Evolutionary conservation across 2,888 invertebrate species (phyloP).

Genomic region (Noctua fimbriata): DNA sequence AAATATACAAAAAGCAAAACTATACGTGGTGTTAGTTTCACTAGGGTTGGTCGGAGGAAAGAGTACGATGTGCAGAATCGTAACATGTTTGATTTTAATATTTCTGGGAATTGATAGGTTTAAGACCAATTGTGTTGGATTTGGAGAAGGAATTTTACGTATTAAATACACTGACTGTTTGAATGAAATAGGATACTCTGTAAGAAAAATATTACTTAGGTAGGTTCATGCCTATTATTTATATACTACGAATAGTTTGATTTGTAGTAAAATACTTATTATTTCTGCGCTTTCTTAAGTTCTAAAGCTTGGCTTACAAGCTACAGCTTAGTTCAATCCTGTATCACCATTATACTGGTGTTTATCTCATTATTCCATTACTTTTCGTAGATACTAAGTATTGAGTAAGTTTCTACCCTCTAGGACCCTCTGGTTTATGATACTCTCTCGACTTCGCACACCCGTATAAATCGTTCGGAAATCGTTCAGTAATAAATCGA

Average conservation of each 20-base stretch:
- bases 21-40: constrained; percentile 88
- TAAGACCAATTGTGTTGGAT: background rate
- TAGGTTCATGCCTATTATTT: background rate
- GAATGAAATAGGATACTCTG: background rate
- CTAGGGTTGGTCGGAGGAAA: constrained; percentile 79
- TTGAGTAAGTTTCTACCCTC: constrained; percentile 59
- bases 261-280: background rate
- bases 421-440: constrained; percentile 61
- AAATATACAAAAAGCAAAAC: constrained; percentile 91
- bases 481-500: constrained; percentile 90
- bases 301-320: constrained; percentile 1
- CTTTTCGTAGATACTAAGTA: constrained; percentile 49
- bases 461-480: constrained; percentile 85
- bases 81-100: constrained; percentile 63
- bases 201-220: background rate
- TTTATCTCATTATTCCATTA: constrained; percentile 57
- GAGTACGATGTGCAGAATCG: constrained; percentile 71
- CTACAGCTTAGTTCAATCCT: constrained; percentile 2
- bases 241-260: background rate
- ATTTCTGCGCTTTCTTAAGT: background rate
- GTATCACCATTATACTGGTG: constrained; percentile 9
- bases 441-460: constrained; percentile 67
- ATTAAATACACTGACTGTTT: constrained; percentile 1
- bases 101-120: background rate
- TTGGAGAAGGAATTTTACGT: background rate